These are phyloP conservation scores for Artemia sp. DNA, from an alignment of 2,888 invertebrate genomes.

Conservation along the genomic window DNA sequence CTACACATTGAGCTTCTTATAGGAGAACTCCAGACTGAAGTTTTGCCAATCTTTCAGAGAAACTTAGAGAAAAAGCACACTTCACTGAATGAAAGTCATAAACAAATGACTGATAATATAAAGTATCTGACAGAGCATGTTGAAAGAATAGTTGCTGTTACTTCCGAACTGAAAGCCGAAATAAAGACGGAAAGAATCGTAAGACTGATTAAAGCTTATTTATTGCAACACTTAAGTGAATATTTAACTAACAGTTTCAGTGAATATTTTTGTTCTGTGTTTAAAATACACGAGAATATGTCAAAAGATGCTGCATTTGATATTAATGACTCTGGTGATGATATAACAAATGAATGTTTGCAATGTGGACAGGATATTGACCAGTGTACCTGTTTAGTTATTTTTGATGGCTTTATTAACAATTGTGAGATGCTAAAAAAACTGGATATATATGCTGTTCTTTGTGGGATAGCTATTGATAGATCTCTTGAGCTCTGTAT, in stretches of 20 bases:
- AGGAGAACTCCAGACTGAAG: too few species aligned
- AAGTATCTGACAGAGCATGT: too few species aligned
- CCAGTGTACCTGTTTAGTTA: slow-evolving; percentile 45
- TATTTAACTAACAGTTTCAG: neutral
- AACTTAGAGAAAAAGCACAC: too few species aligned
- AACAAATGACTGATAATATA: too few species aligned
- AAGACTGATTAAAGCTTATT: neutral
- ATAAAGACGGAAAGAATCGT: too few species aligned
- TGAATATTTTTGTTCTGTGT: neutral
- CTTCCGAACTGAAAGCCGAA: too few species aligned
- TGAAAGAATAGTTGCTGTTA: too few species aligned
- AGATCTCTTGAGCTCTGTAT: neutral
- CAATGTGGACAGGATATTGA: slow-evolving; percentile 50
- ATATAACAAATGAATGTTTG: slow-evolving; percentile 44
- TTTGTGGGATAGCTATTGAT: slow-evolving; percentile 17
- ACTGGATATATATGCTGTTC: slow-evolving; percentile 12
- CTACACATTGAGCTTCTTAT: too few species aligned
- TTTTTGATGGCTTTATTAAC: slow-evolving; percentile 46
- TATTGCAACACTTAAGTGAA: neutral
- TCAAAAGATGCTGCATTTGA: slow-evolving; percentile 21
- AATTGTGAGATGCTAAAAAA: slow-evolving; percentile 15
- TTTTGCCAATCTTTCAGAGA: too few species aligned
- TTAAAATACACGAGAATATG: slow-evolving; percentile 8
- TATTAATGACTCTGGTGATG: slow-evolving; percentile 39
- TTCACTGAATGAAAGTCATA: too few species aligned